A percentile compares a stretch with the other conserved stretches of the same genome.
Evolutionary conservation across 2,113 vertebrate species (phyloP).

Genomic region (Chauna torquata): DNA sequence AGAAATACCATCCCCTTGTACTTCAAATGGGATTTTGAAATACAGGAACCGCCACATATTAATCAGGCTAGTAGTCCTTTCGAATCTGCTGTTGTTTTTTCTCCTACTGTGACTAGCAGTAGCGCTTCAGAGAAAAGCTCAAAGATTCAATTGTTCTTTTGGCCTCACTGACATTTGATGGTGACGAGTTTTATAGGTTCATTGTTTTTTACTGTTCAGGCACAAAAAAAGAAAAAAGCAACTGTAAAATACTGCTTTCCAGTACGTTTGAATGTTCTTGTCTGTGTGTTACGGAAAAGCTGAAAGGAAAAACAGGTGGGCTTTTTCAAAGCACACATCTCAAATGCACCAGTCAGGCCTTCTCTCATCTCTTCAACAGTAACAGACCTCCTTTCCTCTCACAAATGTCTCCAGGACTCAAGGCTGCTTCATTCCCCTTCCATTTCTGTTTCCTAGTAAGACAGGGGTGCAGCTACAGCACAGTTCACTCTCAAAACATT

Average conservation of each 20-base stretch:
- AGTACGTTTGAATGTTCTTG: background rate
- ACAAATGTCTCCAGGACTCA: background rate
- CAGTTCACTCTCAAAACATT: background rate
- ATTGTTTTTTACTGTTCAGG: background rate
- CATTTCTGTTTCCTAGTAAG: background rate
- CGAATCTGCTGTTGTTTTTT: background rate
- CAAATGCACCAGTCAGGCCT: background rate
- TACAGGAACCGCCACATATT: background rate
- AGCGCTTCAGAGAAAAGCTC: background rate
- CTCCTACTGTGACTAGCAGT: background rate
- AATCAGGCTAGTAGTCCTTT: background rate
- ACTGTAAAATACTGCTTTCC: background rate
- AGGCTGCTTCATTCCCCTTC: background rate
- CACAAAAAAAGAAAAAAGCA: background rate
- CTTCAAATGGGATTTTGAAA: background rate
- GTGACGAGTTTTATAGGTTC: background rate
- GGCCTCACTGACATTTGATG: background rate
- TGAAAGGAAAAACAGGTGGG: background rate
- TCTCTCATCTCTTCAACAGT: background rate
- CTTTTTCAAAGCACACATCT: background rate
- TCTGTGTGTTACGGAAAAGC: background rate
- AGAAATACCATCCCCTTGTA: background rate
- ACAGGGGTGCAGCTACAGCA: fast-evolving
- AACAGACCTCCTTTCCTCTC: background rate
- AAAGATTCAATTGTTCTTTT: background rate